phyloP scores from a whole-genome alignment of 2,797 vertebrate genomes.

The Scyliorhinus canicula region DNA sequence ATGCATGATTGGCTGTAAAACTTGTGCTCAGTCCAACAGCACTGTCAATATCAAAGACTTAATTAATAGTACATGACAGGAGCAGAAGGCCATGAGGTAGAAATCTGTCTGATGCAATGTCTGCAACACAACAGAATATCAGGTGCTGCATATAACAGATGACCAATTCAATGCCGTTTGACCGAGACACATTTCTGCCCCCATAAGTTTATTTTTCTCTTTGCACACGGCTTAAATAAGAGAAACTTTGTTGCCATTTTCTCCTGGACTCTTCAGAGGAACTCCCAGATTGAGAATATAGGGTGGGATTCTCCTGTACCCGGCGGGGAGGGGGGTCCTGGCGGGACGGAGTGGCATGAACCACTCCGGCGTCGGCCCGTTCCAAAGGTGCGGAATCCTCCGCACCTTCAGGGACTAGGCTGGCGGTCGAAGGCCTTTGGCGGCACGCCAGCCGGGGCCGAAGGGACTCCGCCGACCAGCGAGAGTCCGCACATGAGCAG shows the following conservation, averaged over 20 bases:
- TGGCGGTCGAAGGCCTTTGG: too few species aligned
- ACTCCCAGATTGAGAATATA: background rate
- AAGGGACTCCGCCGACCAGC: too few species aligned
- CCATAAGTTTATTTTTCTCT: background rate
- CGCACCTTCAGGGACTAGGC: too few species aligned
- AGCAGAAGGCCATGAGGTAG: background rate
- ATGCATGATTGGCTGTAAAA: background rate
- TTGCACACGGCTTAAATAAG: background rate
- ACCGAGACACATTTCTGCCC: background rate
- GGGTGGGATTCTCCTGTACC: too few species aligned
- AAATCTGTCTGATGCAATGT: background rate
- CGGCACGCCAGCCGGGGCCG: too few species aligned
- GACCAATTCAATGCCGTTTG: background rate
- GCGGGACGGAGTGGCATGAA: too few species aligned
- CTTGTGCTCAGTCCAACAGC: background rate
- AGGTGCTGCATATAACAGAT: background rate
- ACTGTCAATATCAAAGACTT: background rate
- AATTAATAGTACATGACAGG: background rate
- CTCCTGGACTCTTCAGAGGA: background rate
- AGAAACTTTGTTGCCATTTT: background rate
- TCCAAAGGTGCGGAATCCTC: too few species aligned
- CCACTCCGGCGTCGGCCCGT: too few species aligned
- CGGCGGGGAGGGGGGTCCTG: too few species aligned
- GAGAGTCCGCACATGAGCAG: too few species aligned
- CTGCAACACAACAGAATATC: background rate